Evolutionary conservation across 92 coral and sea anemone species (phyloP).

Genomic region (Anthopleura xanthogrammica): DNA sequence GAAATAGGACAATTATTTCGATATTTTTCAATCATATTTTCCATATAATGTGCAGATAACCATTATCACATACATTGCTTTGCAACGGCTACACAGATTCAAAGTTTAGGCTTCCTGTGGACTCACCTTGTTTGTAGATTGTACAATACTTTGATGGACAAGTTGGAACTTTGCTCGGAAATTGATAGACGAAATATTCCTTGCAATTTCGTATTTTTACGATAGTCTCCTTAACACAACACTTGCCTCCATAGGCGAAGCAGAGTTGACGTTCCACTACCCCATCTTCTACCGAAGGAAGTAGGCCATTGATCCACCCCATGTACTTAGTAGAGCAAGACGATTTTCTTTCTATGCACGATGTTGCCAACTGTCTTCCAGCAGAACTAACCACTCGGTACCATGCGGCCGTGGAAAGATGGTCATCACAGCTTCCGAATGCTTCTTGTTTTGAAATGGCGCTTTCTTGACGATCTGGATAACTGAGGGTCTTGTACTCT

Average conservation of each 20-base stretch:
- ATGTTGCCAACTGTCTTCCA: not conserved
- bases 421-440: not conserved
- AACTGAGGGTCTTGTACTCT: not conserved
- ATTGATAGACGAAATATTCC: not conserved
- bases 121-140: not conserved
- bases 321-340: not conserved
- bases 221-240: not conserved
- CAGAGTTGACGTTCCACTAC: not conserved
- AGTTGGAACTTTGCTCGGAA: not conserved
- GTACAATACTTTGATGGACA: not conserved
- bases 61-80: no score
- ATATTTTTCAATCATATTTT: no score
- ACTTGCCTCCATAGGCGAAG: not conserved
- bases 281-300: not conserved
- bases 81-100: no score
- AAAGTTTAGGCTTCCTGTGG: no score
- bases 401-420: not conserved
- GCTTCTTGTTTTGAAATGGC: not conserved
- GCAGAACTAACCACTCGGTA: not conserved
- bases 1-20: no score
- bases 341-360: not conserved
- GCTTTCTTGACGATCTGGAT: not conserved
- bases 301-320: not conserved
- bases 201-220: not conserved
- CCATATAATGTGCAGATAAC: no score